phyloP scores from a whole-genome alignment of 1,140 invertebrate genomes.

The Branchinecta lynchi region DNA sequence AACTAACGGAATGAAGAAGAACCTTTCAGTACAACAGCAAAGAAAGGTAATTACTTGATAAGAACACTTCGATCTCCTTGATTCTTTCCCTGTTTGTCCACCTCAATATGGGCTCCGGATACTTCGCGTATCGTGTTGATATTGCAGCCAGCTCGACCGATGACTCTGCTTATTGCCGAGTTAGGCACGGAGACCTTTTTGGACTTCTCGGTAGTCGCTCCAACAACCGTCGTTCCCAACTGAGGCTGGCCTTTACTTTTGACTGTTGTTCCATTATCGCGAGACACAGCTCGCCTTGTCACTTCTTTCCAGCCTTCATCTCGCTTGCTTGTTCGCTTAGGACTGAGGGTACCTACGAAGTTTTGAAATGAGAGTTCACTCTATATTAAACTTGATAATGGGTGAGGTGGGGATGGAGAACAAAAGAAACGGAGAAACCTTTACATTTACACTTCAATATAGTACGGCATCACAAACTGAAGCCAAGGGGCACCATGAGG shows the following conservation, averaged over 20 bases:
- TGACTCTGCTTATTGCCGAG: conserved; percentile 84
- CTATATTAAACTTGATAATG: too few species aligned
- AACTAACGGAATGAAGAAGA: too few species aligned
- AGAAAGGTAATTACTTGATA: conserved; percentile 54
- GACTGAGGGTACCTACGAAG: conserved; percentile 34
- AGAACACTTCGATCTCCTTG: conserved; percentile 85
- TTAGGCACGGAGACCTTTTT: conserved; percentile 84
- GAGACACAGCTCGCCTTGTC: conserved; percentile 40
- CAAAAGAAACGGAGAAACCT: too few species aligned
- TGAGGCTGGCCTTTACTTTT: conserved; percentile 26
- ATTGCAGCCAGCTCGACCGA: conserved; percentile 86
- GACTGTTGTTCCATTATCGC: conserved; percentile 14
- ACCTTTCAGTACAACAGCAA: too few species aligned
- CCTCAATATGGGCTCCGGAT: conserved; percentile 91
- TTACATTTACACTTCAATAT: too few species aligned
- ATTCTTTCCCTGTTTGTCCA: conserved; percentile 89
- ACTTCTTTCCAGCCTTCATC: conserved; percentile 98
- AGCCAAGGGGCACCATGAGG: too few species aligned
- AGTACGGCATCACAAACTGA: too few species aligned
- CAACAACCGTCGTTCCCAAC: conserved; percentile 25
- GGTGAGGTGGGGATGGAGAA: too few species aligned
- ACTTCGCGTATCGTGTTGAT: conserved; percentile 89
- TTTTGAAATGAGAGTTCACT: conserved; percentile 21
- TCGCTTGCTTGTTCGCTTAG: conserved; percentile 52
- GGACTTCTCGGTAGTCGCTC: conserved; percentile 30